Base-by-base conservation (phyloP, 2,888 invertebrate species). In the Euzetes globulus region DNA sequence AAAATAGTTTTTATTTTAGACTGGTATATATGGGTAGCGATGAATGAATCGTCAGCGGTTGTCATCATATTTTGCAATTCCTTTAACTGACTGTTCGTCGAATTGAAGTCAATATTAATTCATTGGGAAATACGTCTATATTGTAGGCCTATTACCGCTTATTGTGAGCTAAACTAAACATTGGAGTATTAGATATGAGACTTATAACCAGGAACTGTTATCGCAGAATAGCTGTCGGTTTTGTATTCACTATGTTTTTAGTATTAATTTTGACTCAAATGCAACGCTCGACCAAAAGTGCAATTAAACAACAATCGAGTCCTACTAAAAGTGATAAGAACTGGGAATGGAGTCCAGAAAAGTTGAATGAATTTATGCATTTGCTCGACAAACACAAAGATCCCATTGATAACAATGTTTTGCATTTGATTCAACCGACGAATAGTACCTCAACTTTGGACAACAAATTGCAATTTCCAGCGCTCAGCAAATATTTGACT, bases 261-360 rank as follows among this genome's bases (percentile, higher is more conserved):
- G 9, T 68, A 45, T 45, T 68, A 5, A 45, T 68, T 45, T 11
- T 68, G 19, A 68, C 1, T 22, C 22, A 45, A 22, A 68, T 22
- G 4, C 41, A 68, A 68, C 22, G 45, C 1, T 45, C 68, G 19
- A 15, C 1, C 33, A 63, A 63, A 33, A 7, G 22, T 11, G 22
- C 6, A 13, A 58, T 29, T 25, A 58, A 58, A 45, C 22, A 68
- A 6, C 45, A 37, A 45, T 68, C 7, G 41, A 22, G 22, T 22
- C 9, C 45, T 4, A 19, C 25, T 11, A 68, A 41, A 45, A n/a
- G 9, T 19, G 68, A 68, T 41, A 68, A 45, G 19, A 45, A 37
- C 37, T 68, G 37, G 68, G 68, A 68, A 19, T 68, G 68, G 68
- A 68, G 41, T 68, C 68, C 19, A 45, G 68, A 68, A 22, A 68